Conservation (phyloP, 2,888 invertebrate species). For the Sipunculus nudus region DNA sequence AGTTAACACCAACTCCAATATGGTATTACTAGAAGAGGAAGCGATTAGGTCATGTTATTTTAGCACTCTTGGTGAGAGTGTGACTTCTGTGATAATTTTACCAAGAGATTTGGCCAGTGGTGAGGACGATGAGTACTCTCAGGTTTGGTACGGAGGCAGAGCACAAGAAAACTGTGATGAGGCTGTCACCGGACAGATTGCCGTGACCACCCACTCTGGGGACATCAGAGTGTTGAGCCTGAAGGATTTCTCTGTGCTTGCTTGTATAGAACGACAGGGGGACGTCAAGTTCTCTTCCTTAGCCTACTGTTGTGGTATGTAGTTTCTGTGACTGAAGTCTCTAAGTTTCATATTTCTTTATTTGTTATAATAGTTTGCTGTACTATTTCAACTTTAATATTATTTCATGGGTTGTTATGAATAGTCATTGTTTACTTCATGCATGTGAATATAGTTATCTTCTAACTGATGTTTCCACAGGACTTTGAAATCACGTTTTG, state of each 20-base stretch:
- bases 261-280: constrained; percentile 69
- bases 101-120: constrained; percentile 51
- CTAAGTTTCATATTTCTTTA: no score
- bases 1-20: constrained; percentile 50
- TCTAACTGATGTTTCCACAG: no score
- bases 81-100: constrained; percentile 50
- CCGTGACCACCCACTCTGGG: constrained; percentile 81
- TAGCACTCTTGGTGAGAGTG: constrained; percentile 39
- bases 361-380: no score
- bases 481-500: no score
- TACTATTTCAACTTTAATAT: no score
- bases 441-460: no score
- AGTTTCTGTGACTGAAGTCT: constrained; percentile 2
- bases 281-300: constrained; percentile 76
- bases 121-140: constrained; percentile 53
- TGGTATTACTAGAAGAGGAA: constrained; percentile 71
- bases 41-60: constrained; percentile 69
- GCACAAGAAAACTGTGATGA: no score
- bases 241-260: constrained; percentile 76
- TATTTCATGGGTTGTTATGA: no score
- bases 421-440: no score
- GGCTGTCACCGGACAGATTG: constrained; percentile 73
- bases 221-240: constrained; percentile 78
- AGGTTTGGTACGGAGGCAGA: no score
- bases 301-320: constrained; percentile 83